Conservation (phyloP, 2,888 invertebrate genomes). For the Chirona hameri region DNA sequence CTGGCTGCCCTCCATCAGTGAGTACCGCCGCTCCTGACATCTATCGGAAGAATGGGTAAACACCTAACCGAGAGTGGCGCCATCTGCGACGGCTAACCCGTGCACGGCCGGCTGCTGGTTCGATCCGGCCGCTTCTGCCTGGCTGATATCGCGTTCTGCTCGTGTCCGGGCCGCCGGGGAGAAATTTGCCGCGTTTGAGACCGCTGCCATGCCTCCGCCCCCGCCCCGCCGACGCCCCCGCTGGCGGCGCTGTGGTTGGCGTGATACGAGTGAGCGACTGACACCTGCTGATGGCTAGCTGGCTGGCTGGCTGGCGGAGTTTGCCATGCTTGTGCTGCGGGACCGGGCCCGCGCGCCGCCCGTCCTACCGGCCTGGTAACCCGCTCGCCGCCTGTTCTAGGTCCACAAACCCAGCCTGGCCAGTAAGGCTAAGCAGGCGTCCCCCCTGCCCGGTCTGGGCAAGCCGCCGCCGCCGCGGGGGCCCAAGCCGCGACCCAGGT, state of each 20-base stretch:
- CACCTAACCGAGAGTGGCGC: not conserved
- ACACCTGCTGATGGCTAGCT: not conserved
- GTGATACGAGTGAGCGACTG: not conserved
- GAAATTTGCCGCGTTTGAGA: no score
- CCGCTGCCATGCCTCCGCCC: not conserved
- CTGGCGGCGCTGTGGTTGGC: not conserved
- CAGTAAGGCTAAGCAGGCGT: not conserved
- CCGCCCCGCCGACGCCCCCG: not conserved
- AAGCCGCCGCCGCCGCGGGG: not conserved
- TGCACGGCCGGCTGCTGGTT: no score
- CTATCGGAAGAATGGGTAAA: no score
- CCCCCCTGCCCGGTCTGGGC: not conserved
- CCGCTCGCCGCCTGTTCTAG: slow-evolving; percentile 1
- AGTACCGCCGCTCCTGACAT: not conserved
- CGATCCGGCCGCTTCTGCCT: no score
- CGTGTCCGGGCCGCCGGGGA: not conserved
- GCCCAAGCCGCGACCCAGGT: slow-evolving; percentile 8
- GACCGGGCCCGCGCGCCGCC: not conserved
- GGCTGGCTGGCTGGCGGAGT: no score
- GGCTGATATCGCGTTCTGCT: not conserved
- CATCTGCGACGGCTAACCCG: not conserved
- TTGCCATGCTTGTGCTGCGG: not conserved
- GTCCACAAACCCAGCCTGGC: not conserved
- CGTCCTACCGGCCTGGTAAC: not conserved
- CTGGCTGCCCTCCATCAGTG: not conserved